phyloP scores from a whole-genome alignment of 2,113 vertebrate genomes.

The Tychaedon coryphoeus region DNA sequence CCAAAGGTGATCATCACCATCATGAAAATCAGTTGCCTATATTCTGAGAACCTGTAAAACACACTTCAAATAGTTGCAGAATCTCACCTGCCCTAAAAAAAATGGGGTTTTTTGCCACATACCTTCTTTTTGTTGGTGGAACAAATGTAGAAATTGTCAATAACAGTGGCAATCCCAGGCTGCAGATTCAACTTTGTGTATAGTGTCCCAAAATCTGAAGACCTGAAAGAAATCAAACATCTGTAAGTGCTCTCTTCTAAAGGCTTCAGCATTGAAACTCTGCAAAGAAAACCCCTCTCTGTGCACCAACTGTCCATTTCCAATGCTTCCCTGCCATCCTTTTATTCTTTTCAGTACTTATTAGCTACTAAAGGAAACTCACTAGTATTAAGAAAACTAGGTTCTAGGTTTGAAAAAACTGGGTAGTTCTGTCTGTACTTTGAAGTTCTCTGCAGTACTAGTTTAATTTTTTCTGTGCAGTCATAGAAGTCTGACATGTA shows the following conservation, averaged over 20 bases:
- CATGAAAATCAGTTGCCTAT: background rate
- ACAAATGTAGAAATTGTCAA: conserved; percentile 97
- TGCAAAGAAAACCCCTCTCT: background rate
- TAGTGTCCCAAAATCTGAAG: conserved; percentile 91
- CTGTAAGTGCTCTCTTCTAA: background rate
- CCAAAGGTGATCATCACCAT: background rate
- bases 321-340: background rate
- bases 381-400: background rate
- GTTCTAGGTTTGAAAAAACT: background rate
- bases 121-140: conserved; percentile 97
- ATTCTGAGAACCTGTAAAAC: background rate
- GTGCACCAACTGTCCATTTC: background rate
- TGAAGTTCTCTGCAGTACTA: background rate
- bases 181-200: conserved; percentile 93
- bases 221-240: conserved; percentile 75
- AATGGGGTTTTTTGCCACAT: background rate
- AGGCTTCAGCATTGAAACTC: background rate
- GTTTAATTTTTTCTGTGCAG: background rate
- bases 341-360: background rate
- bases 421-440: background rate
- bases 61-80: background rate
- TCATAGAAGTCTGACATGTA: background rate
- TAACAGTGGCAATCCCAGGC: conserved; percentile 88
- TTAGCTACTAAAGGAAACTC: background rate
- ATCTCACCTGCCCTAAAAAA: background rate